Evolutionary conservation across 1,140 invertebrate genomes (phyloP).

Genomic region (Potamilus streckersoni): DNA sequence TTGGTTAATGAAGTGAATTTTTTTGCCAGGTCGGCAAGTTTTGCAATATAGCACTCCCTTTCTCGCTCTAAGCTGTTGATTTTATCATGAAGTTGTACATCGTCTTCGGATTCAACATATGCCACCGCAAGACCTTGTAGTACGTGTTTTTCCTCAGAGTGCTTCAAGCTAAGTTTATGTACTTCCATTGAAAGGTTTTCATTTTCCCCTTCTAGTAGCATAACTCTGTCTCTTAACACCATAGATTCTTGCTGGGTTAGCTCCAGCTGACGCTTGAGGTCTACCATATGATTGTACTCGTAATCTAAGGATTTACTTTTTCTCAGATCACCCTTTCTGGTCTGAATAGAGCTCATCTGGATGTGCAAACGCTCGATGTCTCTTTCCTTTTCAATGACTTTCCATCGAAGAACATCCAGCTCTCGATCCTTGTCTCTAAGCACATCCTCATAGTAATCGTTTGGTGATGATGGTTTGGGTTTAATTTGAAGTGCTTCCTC

Average conservation of each 20-base stretch:
- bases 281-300: conserved; percentile 68
- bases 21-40: conserved; percentile 21
- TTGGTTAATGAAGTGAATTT: conserved; percentile 9
- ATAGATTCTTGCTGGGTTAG: conserved; percentile 76
- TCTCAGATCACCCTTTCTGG: conserved; percentile 54
- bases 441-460: conserved; percentile 58
- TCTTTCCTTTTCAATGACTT: conserved; percentile 85
- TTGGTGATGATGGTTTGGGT: conserved; percentile 47
- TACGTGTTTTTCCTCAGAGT: neutral
- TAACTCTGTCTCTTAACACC: conserved; percentile 47
- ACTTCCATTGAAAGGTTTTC: conserved; percentile 73
- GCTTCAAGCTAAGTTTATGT: conserved; percentile 29
- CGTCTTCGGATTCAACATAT: conserved; percentile 11
- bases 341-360: conserved; percentile 76
- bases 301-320: conserved; percentile 60
- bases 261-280: conserved; percentile 80
- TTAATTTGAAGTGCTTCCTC: conserved; percentile 33
- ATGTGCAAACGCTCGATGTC: conserved; percentile 81
- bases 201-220: conserved; percentile 50
- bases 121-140: conserved; percentile 11
- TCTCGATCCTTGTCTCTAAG: conserved; percentile 63
- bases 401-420: conserved; percentile 78
- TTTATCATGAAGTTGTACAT: conserved; percentile 6
- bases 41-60: neutral
- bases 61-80: conserved; percentile 6